A percentile compares a stretch with the other conserved stretches of the same genome.
Conservation (phyloP, 2,113 vertebrate genomes). For the Danionella cerebrum region DNA sequence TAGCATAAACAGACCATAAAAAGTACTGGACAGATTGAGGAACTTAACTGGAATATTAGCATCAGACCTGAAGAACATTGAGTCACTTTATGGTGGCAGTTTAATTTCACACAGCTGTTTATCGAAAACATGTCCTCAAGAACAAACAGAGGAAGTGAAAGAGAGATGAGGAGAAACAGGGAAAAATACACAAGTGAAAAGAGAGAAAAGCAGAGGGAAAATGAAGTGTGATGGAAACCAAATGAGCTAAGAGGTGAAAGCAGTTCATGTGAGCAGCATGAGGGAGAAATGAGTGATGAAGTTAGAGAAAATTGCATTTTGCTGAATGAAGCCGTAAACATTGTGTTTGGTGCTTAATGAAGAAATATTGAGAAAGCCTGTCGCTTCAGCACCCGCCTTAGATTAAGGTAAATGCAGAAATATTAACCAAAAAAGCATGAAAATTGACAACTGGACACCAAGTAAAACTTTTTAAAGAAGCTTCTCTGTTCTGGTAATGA, state of each 20-base stretch:
- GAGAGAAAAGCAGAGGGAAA: neutral
- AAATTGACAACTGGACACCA: neutral
- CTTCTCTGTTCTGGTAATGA: no score
- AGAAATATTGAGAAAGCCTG: neutral
- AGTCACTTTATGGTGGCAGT: neutral
- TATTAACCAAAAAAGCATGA: neutral
- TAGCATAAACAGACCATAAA: neutral
- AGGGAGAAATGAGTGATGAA: constrained; percentile 28
- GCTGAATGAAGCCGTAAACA: constrained; percentile 1
- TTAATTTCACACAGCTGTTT: constrained; percentile 23
- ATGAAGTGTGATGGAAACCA: constrained; percentile 14
- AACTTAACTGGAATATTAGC: neutral
- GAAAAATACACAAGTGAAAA: no score
- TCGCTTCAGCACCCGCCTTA: neutral
- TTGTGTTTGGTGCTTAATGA: constrained; percentile 10
- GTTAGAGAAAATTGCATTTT: constrained; percentile 14
- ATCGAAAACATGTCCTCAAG: constrained; percentile 35
- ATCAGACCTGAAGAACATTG: neutral
- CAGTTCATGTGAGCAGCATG: neutral
- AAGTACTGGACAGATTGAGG: neutral
- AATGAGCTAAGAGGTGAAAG: constrained; percentile 14
- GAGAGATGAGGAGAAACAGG: neutral
- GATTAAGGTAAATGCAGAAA: neutral
- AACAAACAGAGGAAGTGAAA: neutral
- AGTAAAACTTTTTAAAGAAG: no score